A percentile compares a stretch with the other conserved stretches of the same genome.
Conservation (phyloP, 2,888 invertebrate genomes). For the Boloria euphrosyne region DNA sequence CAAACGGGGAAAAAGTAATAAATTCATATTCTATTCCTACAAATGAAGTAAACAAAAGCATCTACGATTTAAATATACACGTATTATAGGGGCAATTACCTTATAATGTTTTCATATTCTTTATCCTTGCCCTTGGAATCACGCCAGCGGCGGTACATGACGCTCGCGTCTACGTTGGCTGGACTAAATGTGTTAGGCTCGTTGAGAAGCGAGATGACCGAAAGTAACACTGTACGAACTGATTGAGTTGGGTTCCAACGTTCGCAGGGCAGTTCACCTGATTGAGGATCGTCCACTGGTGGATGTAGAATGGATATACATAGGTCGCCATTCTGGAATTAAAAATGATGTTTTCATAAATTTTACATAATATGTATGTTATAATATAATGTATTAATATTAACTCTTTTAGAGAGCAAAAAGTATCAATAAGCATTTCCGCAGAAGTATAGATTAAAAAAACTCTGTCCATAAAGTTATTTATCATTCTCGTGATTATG, state of each 20-base stretch:
- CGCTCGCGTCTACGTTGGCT: constrained; percentile 99
- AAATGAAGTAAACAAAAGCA: neutral
- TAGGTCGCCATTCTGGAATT: constrained; percentile 95
- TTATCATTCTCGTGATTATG: neutral
- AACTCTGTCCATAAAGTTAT: neutral
- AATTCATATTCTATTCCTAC: neutral
- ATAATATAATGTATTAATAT: no score
- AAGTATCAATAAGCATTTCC: no score
- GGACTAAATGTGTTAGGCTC: constrained; percentile 99
- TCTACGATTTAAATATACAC: no score
- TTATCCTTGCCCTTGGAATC: constrained; percentile 99
- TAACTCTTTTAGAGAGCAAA: no score
- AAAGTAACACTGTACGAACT: constrained; percentile 98
- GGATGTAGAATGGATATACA: constrained; percentile 99
- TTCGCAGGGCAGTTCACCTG: constrained; percentile 99
- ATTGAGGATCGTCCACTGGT: constrained; percentile 99
- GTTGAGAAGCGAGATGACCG: constrained; percentile 98
- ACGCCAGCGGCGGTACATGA: constrained; percentile 99
- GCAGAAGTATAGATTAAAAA: neutral
- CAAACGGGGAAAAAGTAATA: no score
- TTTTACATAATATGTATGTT: neutral
- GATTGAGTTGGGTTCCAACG: constrained; percentile 99
- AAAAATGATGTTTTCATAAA: neutral
- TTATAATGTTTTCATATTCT: constrained; percentile 99
- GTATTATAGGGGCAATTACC: constrained; percentile 77